Base-by-base conservation (phyloP, 37 sponge, comb jelly and placozoan genomes). In the Crambe crambe region DNA sequence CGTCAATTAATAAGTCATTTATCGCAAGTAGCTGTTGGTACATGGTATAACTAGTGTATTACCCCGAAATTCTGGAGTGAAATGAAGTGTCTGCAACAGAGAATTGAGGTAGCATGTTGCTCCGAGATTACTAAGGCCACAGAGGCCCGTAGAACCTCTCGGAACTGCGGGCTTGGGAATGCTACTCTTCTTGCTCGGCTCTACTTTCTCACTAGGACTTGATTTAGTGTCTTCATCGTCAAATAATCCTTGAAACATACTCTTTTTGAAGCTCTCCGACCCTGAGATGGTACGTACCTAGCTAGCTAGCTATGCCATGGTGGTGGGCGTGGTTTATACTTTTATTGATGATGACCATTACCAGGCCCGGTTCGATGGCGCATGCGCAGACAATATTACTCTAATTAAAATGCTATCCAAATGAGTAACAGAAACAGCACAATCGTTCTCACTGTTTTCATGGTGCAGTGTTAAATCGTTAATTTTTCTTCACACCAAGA, bases 21-120 rank as follows among this genome's bases (percentile, higher is more conserved):
- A 22, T 29, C 4, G 63, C n/a, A 62, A 8, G 12, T 47, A 60
- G 26, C 27, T 60, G 17, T 60, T 6, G 17, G 6, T 60, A n/a
- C 27, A 25, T 34, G 1, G 66, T 2, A 31, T 30, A 65, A 65
- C 1, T 34, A 61, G n/a, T 27, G n/a, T 34, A 51, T 35, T 54
- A 83, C 90, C 94, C 87, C 96, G 83, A 30, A 95, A 83, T 70
- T 95, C 96, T 43, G 93, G 93, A 20, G 96, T 95, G 68, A 84
- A 92, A 71, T 84, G 85, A 23, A 95, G 84, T 2, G 96, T 95
- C 59, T 95, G 96, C 1, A 95, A 65, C 22, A 95, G 90, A 0
- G 96, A 89, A 60, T 92, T 95, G 47, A 95, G 85, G 81, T 95
- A 95, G 77, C 96, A 95, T 8, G 96, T 95, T 20, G 96, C 96